Evolutionary conservation across 2,888 invertebrate genomes (phyloP).

Genomic region (Miltochrista miniata): DNA sequence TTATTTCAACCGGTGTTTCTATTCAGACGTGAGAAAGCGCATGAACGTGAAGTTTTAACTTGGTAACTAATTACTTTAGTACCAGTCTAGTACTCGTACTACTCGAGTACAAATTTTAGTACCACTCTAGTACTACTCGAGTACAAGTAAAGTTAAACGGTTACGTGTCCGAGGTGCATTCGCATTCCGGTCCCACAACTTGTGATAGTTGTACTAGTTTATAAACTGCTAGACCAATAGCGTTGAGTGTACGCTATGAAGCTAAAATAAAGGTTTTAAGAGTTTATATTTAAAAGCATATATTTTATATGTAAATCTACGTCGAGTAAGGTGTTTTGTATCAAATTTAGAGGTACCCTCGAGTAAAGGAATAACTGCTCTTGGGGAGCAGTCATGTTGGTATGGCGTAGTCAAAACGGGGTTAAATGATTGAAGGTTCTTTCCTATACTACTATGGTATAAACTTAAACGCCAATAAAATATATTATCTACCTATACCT

Average conservation of each 20-base stretch:
- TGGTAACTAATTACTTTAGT: not conserved
- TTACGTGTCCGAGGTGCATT: constrained; percentile 33
- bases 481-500: too few species aligned
- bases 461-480: too few species aligned
- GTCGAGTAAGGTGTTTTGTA: too few species aligned
- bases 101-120: constrained; percentile 10
- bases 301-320: too few species aligned
- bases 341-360: not conserved
- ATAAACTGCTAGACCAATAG: constrained; percentile 28
- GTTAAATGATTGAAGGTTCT: too few species aligned
- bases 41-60: too few species aligned
- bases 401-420: too few species aligned
- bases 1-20: too few species aligned
- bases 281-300: not conserved
- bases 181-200: constrained; percentile 12
- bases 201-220: constrained; percentile 29
- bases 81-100: constrained; percentile 17
- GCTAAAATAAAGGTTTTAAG: constrained; percentile 7
- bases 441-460: too few species aligned
- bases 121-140: constrained; percentile 17
- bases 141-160: constrained; percentile 32
- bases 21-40: too few species aligned
- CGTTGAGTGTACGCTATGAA: constrained; percentile 31
- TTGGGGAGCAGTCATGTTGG: too few species aligned
- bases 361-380: too few species aligned